Evolutionary conservation across 2,888 invertebrate species (phyloP).

Genomic region (Andrena marginata): DNA sequence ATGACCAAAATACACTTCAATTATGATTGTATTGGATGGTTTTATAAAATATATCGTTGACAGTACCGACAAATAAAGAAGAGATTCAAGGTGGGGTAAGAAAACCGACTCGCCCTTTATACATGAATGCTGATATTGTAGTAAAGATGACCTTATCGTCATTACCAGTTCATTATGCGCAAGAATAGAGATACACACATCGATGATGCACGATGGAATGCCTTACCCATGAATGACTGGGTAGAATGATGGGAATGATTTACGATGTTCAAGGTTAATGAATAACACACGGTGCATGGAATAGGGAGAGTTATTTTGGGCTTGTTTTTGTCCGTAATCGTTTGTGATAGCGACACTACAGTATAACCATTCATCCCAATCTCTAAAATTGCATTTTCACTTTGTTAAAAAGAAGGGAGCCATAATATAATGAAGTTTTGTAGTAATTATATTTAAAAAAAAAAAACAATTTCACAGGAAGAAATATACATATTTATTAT

Average conservation of each 20-base stretch:
- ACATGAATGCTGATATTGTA: slow-evolving; percentile 4
- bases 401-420: background rate
- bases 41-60: background rate
- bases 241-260: slow-evolving; percentile 57
- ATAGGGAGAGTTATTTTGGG: slow-evolving; percentile 23
- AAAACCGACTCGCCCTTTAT: background rate
- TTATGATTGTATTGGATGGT: background rate
- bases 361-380: background rate
- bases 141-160: slow-evolving; percentile 25
- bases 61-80: background rate
- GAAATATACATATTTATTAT: too few relatives aligned
- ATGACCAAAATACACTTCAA: background rate
- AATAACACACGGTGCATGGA: slow-evolving; percentile 38
- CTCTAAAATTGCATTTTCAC: background rate
- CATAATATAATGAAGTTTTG: too few relatives aligned
- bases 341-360: background rate
- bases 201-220: slow-evolving; percentile 11
- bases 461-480: too few relatives aligned
- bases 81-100: background rate
- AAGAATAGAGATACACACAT: slow-evolving; percentile 25
- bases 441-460: too few relatives aligned
- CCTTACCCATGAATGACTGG: slow-evolving; percentile 28
- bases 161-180: slow-evolving; percentile 17
- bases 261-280: slow-evolving; percentile 50
- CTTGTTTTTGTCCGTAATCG: slow-evolving; percentile 23